phyloP scores from a whole-genome alignment of 1,140 invertebrate genomes.

The Halictus rubicundus region DNA sequence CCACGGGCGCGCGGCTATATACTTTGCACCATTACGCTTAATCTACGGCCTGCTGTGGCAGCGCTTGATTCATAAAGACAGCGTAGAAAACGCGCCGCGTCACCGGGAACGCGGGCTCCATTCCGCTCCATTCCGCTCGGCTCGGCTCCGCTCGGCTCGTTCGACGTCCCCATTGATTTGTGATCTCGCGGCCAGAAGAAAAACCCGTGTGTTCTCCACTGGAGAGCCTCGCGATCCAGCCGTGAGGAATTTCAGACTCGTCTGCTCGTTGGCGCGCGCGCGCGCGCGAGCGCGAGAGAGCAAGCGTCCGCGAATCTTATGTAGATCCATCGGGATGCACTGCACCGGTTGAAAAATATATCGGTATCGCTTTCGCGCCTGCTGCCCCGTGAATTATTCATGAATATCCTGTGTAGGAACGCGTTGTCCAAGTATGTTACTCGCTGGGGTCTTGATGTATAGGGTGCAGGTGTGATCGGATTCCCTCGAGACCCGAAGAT shows the following conservation, averaged over 20 bases:
- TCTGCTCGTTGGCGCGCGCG: background rate
- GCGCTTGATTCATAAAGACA: slow-evolving; percentile 28
- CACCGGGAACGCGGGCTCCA: background rate
- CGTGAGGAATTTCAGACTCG: background rate
- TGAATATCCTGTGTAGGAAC: background rate
- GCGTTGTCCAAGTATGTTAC: background rate
- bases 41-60: slow-evolving; percentile 47
- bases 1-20: slow-evolving; percentile 38
- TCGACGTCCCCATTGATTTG: slow-evolving; percentile 25
- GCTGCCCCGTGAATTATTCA: background rate
- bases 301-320: background rate
- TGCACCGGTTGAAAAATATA: background rate
- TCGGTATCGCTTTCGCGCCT: slow-evolving; percentile 3
- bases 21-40: slow-evolving; percentile 62
- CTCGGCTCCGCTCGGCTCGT: background rate
- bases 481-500: background rate
- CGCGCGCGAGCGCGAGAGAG: background rate
- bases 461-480: background rate
- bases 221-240: background rate
- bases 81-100: slow-evolving; percentile 11
- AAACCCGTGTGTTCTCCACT: background rate
- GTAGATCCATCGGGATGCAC: background rate
- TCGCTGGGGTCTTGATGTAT: background rate
- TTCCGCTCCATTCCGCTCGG: too few species aligned
- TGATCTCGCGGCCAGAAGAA: slow-evolving; percentile 26